These are phyloP conservation scores for Galerucella pusilla DNA, from an alignment of 2,888 invertebrate species.

Conservation along the genomic window DNA sequence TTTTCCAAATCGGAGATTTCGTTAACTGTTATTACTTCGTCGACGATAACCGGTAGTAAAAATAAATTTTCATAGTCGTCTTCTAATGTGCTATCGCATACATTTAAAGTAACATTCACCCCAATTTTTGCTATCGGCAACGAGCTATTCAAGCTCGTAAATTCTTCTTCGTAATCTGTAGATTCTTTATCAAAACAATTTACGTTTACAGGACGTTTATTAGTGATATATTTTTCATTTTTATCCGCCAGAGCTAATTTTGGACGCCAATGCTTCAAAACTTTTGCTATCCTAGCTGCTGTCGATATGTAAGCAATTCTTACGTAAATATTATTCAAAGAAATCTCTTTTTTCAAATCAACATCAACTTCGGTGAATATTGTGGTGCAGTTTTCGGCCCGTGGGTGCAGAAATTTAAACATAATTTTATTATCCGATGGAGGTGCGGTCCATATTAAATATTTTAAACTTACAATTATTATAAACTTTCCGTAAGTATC, in stretches of 20 bases:
- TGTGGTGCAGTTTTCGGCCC: slow-evolving; percentile 53
- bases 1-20: slow-evolving; percentile 76
- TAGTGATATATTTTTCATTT: slow-evolving; percentile 50
- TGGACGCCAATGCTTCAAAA: slow-evolving; percentile 57
- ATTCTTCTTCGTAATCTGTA: slow-evolving; percentile 48
- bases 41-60: slow-evolving; percentile 56
- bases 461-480: slow-evolving; percentile 55
- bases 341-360: slow-evolving; percentile 46
- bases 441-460: slow-evolving; percentile 51
- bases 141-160: slow-evolving; percentile 46
- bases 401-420: slow-evolving; percentile 60
- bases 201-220: slow-evolving; percentile 51
- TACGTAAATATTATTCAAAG: slow-evolving; percentile 50
- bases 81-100: slow-evolving; percentile 36
- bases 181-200: slow-evolving; percentile 32
- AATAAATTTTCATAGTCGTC: slow-evolving; percentile 45
- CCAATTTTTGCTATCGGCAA: slow-evolving; percentile 54
- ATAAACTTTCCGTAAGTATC: slow-evolving; percentile 53
- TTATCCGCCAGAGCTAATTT: slow-evolving; percentile 55
- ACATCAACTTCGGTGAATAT: slow-evolving; percentile 54
- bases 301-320: slow-evolving; percentile 57
- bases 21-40: slow-evolving; percentile 65
- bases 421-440: slow-evolving; percentile 48
- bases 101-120: slow-evolving; percentile 48
- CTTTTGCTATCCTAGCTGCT: slow-evolving; percentile 49